Evolutionary conservation across 2,888 invertebrate species (phyloP).

Genomic region (Pyrocoelia pectoralis): DNA sequence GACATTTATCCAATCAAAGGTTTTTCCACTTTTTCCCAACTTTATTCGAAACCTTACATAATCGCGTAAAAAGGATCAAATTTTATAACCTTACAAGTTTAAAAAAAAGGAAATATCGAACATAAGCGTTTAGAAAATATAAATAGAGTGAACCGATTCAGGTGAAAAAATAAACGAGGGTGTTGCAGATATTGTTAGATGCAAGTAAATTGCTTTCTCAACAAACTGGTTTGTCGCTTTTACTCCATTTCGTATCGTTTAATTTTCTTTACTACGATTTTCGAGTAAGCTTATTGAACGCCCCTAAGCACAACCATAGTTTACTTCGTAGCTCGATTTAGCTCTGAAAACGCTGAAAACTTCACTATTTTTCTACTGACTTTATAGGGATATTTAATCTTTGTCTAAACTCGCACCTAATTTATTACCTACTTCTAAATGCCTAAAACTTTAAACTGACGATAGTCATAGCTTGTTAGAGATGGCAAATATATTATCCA

Average conservation of each 20-base stretch:
- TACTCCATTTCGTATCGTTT: background rate
- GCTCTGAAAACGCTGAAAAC: no score
- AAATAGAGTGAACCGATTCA: slow-evolving; percentile 3
- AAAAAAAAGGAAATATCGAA: background rate
- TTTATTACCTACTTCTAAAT: no score
- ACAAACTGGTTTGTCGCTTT: slow-evolving; percentile 27
- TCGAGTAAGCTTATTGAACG: no score
- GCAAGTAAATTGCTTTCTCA: slow-evolving; percentile 27
- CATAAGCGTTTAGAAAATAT: background rate
- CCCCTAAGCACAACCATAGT: no score
- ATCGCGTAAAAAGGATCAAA: background rate
- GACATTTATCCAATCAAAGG: slow-evolving; percentile 8
- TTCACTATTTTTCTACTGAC: no score
- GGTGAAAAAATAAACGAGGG: slow-evolving; percentile 30
- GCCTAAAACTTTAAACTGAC: no score
- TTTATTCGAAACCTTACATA: slow-evolving; percentile 6
- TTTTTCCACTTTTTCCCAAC: background rate
- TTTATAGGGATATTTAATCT: no score
- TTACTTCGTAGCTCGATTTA: no score
- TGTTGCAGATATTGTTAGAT: slow-evolving; percentile 23
- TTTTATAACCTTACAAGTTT: slow-evolving; percentile 3
- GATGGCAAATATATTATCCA: no score
- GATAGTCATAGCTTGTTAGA: no score
- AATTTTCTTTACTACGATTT: background rate
- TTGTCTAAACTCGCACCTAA: no score